Evolutionary conservation across 2,797 vertebrate genomes (phyloP).

Genomic region (Myoxocephalus aenaeus): DNA sequence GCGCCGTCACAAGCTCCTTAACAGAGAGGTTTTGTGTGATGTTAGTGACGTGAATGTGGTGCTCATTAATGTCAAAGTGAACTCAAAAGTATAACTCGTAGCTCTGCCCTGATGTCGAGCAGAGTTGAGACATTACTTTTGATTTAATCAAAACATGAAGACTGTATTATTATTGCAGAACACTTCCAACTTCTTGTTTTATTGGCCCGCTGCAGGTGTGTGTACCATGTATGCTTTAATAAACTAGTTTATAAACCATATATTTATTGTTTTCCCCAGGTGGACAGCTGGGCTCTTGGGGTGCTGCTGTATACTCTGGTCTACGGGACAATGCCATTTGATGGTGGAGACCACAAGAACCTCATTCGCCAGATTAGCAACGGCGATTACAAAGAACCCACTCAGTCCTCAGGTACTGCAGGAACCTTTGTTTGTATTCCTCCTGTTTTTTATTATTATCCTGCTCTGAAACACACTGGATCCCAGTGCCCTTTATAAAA

Average conservation of each 20-base stretch:
- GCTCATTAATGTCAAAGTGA: constrained; percentile 42
- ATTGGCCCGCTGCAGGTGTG: not conserved
- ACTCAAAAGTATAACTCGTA: constrained; percentile 23
- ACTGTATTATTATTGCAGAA: constrained; percentile 29
- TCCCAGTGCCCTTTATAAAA: constrained; percentile 2
- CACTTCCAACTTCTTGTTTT: constrained; percentile 2
- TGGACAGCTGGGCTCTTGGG: constrained; percentile 99
- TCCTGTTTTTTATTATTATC: not conserved
- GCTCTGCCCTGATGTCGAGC: constrained; percentile 19
- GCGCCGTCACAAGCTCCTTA: constrained; percentile 13
- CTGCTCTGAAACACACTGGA: constrained; percentile 9
- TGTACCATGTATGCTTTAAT: not conserved
- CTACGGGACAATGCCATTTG: constrained; percentile 99
- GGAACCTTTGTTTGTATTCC: not conserved
- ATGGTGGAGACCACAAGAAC: constrained; percentile 98
- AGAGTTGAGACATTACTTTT: constrained; percentile 47
- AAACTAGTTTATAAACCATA: constrained; percentile 8
- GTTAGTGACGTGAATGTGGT: constrained; percentile 1
- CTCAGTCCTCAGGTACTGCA: constrained; percentile 94
- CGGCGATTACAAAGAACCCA: constrained; percentile 97
- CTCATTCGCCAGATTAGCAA: constrained; percentile 99
- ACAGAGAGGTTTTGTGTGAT: constrained; percentile 21
- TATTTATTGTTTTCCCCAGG: constrained; percentile 78
- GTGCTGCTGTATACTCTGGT: constrained; percentile 98
- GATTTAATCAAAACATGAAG: constrained; percentile 44